Evolutionary conservation across 2,888 invertebrate species (phyloP).

Genomic region (Drosophila ochracea): DNA sequence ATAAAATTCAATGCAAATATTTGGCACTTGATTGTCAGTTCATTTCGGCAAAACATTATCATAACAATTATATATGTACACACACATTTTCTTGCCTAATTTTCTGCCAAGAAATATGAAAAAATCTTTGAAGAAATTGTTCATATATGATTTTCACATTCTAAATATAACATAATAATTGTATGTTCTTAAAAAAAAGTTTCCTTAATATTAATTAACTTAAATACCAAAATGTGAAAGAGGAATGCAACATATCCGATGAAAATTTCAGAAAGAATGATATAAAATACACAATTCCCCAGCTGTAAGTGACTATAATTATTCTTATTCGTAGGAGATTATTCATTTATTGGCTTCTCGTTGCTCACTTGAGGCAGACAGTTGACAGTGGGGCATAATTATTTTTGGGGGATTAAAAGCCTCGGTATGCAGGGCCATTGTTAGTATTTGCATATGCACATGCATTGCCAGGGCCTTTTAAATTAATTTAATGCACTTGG

Average conservation of each 20-base stretch:
- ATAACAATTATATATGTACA: neutral
- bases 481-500: conserved; percentile 75
- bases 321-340: conserved; percentile 6
- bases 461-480: conserved; percentile 57
- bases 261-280: neutral
- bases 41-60: conserved; percentile 1
- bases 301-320: conserved; percentile 21
- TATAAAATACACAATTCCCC: conserved; percentile 4
- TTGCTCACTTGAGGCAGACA: conserved; percentile 6
- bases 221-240: neutral
- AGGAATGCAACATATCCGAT: neutral
- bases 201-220: neutral
- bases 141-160: neutral
- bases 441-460: conserved; percentile 34
- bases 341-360: conserved; percentile 8
- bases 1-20: neutral
- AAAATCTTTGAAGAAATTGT: neutral
- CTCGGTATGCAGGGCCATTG: conserved; percentile 13
- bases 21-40: conserved; percentile 17
- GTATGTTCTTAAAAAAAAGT: neutral
- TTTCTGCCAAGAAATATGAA: conserved; percentile 1
- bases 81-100: neutral
- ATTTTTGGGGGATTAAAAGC: conserved; percentile 1
- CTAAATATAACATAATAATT: neutral
- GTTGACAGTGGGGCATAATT: conserved; percentile 12